Evolutionary conservation across 2,797 vertebrate species (phyloP).

Genomic region (Pseudochirops cupreus): DNA sequence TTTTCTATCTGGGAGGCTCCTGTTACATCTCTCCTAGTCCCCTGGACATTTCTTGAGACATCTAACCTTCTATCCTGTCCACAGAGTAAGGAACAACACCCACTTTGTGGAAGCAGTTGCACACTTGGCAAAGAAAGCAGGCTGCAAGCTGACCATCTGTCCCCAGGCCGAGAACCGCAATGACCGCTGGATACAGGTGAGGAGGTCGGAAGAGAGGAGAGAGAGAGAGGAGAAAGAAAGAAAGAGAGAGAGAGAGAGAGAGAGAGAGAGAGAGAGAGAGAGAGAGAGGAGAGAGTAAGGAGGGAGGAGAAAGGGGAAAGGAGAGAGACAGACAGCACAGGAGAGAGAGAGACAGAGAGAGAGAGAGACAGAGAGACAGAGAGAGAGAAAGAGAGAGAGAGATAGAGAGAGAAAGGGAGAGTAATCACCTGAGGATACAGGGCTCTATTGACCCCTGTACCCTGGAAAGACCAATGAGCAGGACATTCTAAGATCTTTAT

Average conservation of each 20-base stretch:
- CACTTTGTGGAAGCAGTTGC: slow-evolving; percentile 87
- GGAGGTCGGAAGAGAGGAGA: too few relatives aligned
- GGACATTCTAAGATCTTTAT: background rate
- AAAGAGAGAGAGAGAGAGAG: background rate
- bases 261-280: too few relatives aligned
- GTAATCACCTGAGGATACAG: background rate
- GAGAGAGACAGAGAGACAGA: background rate
- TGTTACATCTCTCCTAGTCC: background rate
- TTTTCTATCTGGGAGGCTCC: accelerated
- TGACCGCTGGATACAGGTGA: slow-evolving; percentile 95
- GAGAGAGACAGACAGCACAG: background rate
- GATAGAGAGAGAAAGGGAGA: background rate
- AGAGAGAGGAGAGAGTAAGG: too few relatives aligned
- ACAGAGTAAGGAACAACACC: slow-evolving; percentile 82
- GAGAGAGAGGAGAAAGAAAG: background rate
- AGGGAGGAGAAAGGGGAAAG: too few relatives aligned
- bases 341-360: background rate
- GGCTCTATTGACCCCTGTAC: background rate
- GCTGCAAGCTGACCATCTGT: slow-evolving; percentile 88
- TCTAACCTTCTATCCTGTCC: background rate
- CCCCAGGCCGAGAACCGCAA: slow-evolving; percentile 84
- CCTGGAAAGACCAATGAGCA: background rate
- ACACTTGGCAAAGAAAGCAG: slow-evolving; percentile 78
- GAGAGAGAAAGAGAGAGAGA: background rate
- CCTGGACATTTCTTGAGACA: background rate